These are phyloP conservation scores for Hippocampus guttulatus DNA, from an alignment of 2,113 vertebrate genomes.

Conservation along the genomic window DNA sequence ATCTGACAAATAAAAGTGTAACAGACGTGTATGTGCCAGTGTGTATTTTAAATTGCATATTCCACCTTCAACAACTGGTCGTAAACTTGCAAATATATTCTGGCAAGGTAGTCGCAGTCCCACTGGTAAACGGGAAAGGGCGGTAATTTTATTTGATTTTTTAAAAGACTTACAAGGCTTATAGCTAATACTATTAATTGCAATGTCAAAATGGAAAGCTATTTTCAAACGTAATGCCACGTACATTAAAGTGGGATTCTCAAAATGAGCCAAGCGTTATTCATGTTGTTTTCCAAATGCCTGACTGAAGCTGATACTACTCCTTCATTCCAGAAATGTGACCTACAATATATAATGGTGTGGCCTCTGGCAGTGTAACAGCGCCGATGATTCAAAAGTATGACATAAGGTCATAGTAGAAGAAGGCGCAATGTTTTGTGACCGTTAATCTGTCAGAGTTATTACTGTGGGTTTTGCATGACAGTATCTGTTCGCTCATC, in stretches of 20 bases:
- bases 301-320: slow-evolving; percentile 6
- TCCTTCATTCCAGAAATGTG: slow-evolving; percentile 22
- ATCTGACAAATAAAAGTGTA: too few species aligned
- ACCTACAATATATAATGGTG: slow-evolving; percentile 29
- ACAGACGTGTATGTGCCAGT: too few species aligned
- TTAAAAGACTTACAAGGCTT: not conserved
- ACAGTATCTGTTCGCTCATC: slow-evolving; percentile 56
- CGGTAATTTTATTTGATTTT: not conserved
- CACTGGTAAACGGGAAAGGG: not conserved
- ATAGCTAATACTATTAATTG: not conserved
- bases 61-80: too few species aligned
- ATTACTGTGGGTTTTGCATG: slow-evolving; percentile 53
- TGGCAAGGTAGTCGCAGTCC: too few species aligned
- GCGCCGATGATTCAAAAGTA: slow-evolving; percentile 45
- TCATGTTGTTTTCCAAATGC: not conserved
- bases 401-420: slow-evolving; percentile 41
- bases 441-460: slow-evolving; percentile 58
- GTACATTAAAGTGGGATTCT: not conserved
- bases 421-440: slow-evolving; percentile 46
- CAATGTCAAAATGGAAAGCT: too few species aligned
- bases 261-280: not conserved
- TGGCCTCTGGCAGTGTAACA: slow-evolving; percentile 50
- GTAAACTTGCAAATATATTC: too few species aligned
- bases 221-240: too few species aligned
- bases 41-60: too few species aligned